A percentile compares a stretch with the other conserved stretches of the same genome.
Evolutionary conservation across 2,797 vertebrate species (phyloP).

Genomic region (Etheostoma perlongum): DNA sequence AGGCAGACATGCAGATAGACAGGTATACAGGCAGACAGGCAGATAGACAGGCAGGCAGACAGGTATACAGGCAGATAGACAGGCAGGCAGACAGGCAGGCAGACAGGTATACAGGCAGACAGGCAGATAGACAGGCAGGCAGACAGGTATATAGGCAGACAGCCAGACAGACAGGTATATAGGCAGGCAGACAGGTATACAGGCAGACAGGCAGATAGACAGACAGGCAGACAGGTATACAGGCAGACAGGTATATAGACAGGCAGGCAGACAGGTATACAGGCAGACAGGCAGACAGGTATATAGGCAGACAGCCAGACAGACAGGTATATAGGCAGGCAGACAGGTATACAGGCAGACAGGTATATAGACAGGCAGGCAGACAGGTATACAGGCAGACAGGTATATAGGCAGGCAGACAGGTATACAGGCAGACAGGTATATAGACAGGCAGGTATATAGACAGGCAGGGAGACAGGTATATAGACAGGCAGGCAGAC

Average conservation of each 20-base stretch:
- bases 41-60: too few species aligned
- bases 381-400: too few species aligned
- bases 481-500: slow-evolving; percentile 30
- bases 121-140: slow-evolving; percentile 15
- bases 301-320: slow-evolving; percentile 2
- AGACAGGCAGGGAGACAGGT: slow-evolving; percentile 31
- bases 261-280: too few species aligned
- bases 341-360: slow-evolving; percentile 17
- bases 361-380: too few species aligned
- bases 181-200: too few species aligned
- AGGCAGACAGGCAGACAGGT: not conserved
- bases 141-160: slow-evolving; percentile 1
- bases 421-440: not conserved
- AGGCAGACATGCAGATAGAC: too few species aligned
- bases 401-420: not conserved
- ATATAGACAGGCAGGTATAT: slow-evolving; percentile 2
- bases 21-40: too few species aligned
- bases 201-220: too few species aligned
- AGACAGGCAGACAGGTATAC: too few species aligned
- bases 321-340: not conserved
- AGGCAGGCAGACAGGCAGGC: not conserved
- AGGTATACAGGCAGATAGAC: too few species aligned
- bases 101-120: not conserved
- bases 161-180: too few species aligned
- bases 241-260: too few species aligned